Percentiles rank a stretch among this genome's conserved stretches.
Conservation (phyloP, 2,113 vertebrate species). For the Perca schrenkii region DNA sequence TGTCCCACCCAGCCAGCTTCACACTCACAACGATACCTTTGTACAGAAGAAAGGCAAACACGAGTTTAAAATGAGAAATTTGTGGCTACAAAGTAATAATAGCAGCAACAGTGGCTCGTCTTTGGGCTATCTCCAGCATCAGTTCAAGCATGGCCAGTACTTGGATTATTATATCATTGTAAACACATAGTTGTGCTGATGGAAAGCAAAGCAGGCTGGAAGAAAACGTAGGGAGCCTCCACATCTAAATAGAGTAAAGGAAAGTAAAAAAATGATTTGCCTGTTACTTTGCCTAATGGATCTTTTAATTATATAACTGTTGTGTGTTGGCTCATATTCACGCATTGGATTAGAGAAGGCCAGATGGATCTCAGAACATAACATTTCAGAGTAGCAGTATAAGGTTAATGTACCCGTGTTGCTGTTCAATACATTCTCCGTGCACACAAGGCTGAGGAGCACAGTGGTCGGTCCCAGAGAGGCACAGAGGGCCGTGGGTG, state of each 20-base stretch:
- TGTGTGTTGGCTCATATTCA: neutral
- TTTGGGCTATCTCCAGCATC: neutral
- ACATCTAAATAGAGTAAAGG: neutral
- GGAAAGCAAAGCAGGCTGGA: neutral
- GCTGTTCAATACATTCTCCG: slow-evolving; percentile 89
- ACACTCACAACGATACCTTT: slow-evolving; percentile 91
- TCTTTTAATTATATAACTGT: neutral
- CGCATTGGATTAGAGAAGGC: neutral
- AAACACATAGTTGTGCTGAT: neutral
- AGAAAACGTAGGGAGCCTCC: neutral
- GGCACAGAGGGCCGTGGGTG: slow-evolving; percentile 90
- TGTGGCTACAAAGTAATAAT: neutral
- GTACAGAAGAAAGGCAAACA: slow-evolving; percentile 9
- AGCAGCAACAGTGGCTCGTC: neutral
- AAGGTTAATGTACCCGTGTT: slow-evolving; percentile 82
- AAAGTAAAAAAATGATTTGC: neutral
- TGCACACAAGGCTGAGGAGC: slow-evolving; percentile 89
- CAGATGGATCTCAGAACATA: neutral
- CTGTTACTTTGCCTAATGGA: neutral
- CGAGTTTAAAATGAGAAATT: neutral
- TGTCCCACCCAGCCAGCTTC: slow-evolving; percentile 90
- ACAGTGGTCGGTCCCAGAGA: slow-evolving; percentile 90
- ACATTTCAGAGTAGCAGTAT: neutral
- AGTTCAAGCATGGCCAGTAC: neutral
- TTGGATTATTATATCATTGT: neutral